Evolutionary conservation across 2,797 vertebrate species (phyloP).

Genomic region (Craterocephalus amniculus): DNA sequence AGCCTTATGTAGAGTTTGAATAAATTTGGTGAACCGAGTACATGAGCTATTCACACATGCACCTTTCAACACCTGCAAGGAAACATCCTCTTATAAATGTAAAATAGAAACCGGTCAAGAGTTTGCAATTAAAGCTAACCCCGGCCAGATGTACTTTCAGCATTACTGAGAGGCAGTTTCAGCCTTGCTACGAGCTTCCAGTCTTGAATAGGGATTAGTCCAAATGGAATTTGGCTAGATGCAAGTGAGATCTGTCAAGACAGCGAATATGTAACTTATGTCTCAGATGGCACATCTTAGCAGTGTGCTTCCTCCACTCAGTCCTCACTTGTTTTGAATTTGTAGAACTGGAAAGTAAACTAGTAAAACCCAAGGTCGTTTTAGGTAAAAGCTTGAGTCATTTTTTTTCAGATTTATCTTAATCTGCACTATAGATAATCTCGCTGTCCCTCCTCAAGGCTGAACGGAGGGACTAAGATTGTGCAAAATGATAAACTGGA

Average conservation of each 20-base stretch:
- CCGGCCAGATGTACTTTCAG: conserved; percentile 33
- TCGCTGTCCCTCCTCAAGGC: conserved; percentile 46
- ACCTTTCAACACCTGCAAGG: conserved; percentile 44
- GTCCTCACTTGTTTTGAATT: conserved; percentile 50
- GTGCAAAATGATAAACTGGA: conserved; percentile 74
- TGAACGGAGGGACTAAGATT: conserved; percentile 64
- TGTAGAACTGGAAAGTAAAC: conserved; percentile 53
- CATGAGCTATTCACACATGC: conserved; percentile 45
- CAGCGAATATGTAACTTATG: conserved; percentile 29
- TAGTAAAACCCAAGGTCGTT: conserved; percentile 51
- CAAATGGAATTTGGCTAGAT: conserved; percentile 42
- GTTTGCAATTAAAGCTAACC: conserved; percentile 56
- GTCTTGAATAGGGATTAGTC: conserved; percentile 54
- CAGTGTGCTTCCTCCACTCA: background rate
- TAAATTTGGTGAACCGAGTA: conserved; percentile 43
- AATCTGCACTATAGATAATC: conserved; percentile 62
- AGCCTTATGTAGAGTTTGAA: conserved; percentile 44
- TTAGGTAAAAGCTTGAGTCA: conserved; percentile 44
- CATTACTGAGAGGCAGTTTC: conserved; percentile 56
- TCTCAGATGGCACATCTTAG: conserved; percentile 33
- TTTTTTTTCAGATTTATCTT: conserved; percentile 57
- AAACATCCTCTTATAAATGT: conserved; percentile 49
- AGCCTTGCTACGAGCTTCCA: conserved; percentile 57
- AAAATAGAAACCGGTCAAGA: conserved; percentile 44
- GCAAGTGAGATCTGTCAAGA: conserved; percentile 45